These are phyloP conservation scores for Aptenodytes patagonicus DNA, from an alignment of 2,113 vertebrate genomes.

Conservation along the genomic window DNA sequence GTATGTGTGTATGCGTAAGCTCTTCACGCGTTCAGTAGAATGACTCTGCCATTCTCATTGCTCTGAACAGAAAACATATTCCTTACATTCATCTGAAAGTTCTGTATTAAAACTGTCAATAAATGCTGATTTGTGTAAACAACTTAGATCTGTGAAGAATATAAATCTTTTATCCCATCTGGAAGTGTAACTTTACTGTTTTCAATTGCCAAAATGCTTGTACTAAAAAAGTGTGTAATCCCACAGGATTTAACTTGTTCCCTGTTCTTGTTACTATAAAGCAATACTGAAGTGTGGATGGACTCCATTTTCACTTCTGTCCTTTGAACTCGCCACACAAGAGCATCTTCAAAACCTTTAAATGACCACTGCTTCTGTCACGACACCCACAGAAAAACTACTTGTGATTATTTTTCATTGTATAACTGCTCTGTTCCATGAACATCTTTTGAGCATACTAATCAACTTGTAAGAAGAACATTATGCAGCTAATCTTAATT, in stretches of 20 bases:
- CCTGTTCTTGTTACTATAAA: neutral
- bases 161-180: neutral
- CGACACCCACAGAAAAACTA: neutral
- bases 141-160: neutral
- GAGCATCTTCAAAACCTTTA: neutral
- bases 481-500: constrained; percentile 51
- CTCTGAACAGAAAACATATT: neutral
- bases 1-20: neutral
- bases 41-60: neutral
- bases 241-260: neutral
- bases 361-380: neutral
- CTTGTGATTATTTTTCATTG: constrained; percentile 32
- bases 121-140: neutral
- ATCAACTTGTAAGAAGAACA: constrained; percentile 23
- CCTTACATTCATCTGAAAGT: neutral
- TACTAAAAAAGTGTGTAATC: neutral
- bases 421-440: neutral
- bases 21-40: neutral
- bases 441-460: constrained; percentile 26
- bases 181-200: neutral
- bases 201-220: neutral
- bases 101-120: constrained; percentile 11
- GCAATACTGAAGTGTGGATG: neutral
- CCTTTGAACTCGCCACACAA: neutral
- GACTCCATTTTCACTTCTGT: neutral